Evolutionary conservation across 2,888 invertebrate genomes (phyloP), one percentile per base, ranked within the genome.

Genomic region (Phortica magna): DNA sequence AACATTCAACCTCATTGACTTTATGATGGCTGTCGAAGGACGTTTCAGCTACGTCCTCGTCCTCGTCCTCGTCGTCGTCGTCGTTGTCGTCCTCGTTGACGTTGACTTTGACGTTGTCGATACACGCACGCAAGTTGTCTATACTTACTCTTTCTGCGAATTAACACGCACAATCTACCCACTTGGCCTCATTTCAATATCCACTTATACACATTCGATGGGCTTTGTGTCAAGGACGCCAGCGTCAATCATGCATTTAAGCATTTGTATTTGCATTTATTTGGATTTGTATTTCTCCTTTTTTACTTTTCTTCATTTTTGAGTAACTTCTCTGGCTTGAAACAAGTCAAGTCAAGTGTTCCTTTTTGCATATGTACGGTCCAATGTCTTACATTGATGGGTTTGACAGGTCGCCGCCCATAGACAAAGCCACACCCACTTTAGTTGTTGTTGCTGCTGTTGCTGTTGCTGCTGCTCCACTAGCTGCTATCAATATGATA

Each of bases 401-500:
- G 7, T 7, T 31, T 64, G 64, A 64, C 64, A 31, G 39, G 10
- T 39, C 9, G 22, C 14, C 22, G 48, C 53, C 9, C 48, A 22
- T 48, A 53, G 6, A 19, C 70, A 12, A 2, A 10, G 9, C 48
- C n/a, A 14, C 19, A 39, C 7, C 42, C 68, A 12, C 14, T 48
- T 48, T 48, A 65, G 55, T 65, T 57, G 10, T 48, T 73, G 55
- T 55, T 43, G 17, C 14, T 64, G 31, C 55, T 48, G 48, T 48
- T 9, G 17, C 57, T 17, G 14, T 1, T 19, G n/a, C 19, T 14
- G 7, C 43, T 31, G 31, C 19, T 6, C n/a, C 42, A 14, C 39
- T 67, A n/a, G n/a, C 67, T 64, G 64, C 67, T 42, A 39, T 67
- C 42, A 67, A 67, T 67, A 78, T 84, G 80, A 83, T 81, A 84